Base-by-base conservation (phyloP, 2,113 vertebrate species). In the Peromyscus leucopus region DNA sequence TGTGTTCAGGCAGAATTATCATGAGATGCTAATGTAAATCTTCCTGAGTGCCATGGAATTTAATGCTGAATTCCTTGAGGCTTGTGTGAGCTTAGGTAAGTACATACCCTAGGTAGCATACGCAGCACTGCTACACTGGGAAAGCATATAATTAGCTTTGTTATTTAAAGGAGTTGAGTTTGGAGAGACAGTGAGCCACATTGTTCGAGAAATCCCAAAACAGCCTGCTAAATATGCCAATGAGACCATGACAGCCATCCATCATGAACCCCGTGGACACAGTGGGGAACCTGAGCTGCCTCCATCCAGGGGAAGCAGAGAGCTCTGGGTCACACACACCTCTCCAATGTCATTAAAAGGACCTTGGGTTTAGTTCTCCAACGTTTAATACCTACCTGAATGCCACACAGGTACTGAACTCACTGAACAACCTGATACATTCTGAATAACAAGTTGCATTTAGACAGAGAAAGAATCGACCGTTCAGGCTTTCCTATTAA, bases 381-480 rank as follows among this genome's bases (percentile, higher is more conserved):
- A 48, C 13, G 26, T 78, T 87, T 57, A 76, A 31, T 85, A 76
- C 90, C 90, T 92, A 93, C 80, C 57, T 39, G 65, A 90, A 59
- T 90, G 51, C 39, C 69, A 96, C 59, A 79, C 6, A 39, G 86
- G 75, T 84, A 75, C 72, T 91, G 76, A 82, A 90, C 57, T 93
- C 88, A 69, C 39, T 63, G 22, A 95, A 85, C 55, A 91, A 94
- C 33, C 5, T 17, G 59, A 95, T 86, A 80, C 4, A 76, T 36
- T 90, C 42, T 82, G 92, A 97, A 97, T 93, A 96, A 97, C 33
- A 90, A 90, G 33, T 59, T 93, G 36, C 42, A n/a, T 72, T 96
- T 89, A 51, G 42, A 83, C 48, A 93, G 51, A 89, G 55, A 78
- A 96, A 95, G 19, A 92, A 95, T 19, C 21, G n/a, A 65, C 94